phyloP scores from a whole-genome alignment of 2,888 invertebrate genomes.

The Saturnia japonica region DNA sequence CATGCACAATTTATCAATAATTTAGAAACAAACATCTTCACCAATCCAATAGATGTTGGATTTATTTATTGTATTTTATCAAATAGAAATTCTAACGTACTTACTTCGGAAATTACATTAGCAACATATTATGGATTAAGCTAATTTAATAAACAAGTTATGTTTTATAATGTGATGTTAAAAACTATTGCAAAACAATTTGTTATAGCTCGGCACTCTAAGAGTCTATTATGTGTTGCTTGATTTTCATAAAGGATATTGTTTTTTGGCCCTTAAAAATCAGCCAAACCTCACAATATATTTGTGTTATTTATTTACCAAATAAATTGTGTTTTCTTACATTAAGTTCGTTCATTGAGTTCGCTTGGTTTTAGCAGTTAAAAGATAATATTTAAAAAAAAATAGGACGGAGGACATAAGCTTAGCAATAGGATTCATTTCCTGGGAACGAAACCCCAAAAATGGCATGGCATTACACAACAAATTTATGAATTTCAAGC shows the following conservation, averaged over 20 bases:
- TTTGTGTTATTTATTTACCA: background rate
- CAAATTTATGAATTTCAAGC: slow-evolving; percentile 25
- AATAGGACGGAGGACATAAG: background rate
- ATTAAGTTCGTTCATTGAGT: background rate
- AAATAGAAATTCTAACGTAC: slow-evolving; percentile 54
- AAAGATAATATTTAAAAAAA: no score
- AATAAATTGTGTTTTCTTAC: background rate
- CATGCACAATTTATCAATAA: slow-evolving; percentile 61
- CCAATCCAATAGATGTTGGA: background rate
- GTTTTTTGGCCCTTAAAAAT: slow-evolving; percentile 11
- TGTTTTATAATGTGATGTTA: slow-evolving; percentile 66
- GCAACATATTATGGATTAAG: slow-evolving; percentile 71
- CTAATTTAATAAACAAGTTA: slow-evolving; percentile 66
- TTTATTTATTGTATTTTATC: slow-evolving; percentile 44
- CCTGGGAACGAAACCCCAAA: no score
- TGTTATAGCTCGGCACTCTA: slow-evolving; percentile 77
- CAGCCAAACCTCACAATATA: background rate
- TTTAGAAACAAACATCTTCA: slow-evolving; percentile 49
- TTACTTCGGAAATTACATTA: slow-evolving; percentile 61
- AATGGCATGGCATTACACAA: background rate
- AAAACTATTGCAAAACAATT: slow-evolving; percentile 79
- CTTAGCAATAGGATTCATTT: background rate
- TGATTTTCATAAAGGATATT: slow-evolving; percentile 34
- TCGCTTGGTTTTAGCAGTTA: no score
- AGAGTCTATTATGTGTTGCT: slow-evolving; percentile 62